Base-by-base conservation (phyloP, 2,113 vertebrate genomes). In the Bubo bubo region DNA sequence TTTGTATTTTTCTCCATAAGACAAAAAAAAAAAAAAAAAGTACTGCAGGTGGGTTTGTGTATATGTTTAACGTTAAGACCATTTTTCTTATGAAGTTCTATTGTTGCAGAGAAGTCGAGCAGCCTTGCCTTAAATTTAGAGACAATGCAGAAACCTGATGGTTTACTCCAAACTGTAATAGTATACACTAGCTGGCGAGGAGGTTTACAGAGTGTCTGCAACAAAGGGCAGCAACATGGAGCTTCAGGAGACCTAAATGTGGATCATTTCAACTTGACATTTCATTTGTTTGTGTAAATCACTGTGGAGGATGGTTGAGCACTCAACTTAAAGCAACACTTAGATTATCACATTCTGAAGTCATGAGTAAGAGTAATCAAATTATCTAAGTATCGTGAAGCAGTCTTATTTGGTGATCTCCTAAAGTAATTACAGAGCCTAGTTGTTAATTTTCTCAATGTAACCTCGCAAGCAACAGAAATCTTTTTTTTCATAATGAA, bases 321-420 rank as follows among this genome's bases (percentile, higher is more conserved):
- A 86, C 94, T 95, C 91, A 79, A 91, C 94, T 86, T 93, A 96
- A 94, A 98, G 94, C 62, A 88, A 90, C 62, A n/a, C 50, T 74
- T 83, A 35, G 82, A 97, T 95, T 84, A 93, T 88, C 94, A 85
- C 85, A 66, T 96, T 96, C 92, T 96, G 92, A 90, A 93, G 93
- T 97, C 95, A 81, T 70, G 71, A 97, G 84, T 93, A 87, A 97
- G 90, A 96, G 62, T 83, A 96, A 95, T 93, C 94, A 92, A 88
- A 88, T 88, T 95, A 94, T 97, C 97, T 93, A 97, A 97, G 98
- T 89, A 97, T 97, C 71, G 52, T 79, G 85, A 93, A 91, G 68
- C 88, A 72, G 80, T 43, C 77, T 66, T 96, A 82, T 76, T 96
- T 95, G 83, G 83, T 83, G 80, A 84, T 88, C 90, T 96, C 87